Conservation (phyloP, 2,113 vertebrate species). For the Arizona elegans region DNA sequence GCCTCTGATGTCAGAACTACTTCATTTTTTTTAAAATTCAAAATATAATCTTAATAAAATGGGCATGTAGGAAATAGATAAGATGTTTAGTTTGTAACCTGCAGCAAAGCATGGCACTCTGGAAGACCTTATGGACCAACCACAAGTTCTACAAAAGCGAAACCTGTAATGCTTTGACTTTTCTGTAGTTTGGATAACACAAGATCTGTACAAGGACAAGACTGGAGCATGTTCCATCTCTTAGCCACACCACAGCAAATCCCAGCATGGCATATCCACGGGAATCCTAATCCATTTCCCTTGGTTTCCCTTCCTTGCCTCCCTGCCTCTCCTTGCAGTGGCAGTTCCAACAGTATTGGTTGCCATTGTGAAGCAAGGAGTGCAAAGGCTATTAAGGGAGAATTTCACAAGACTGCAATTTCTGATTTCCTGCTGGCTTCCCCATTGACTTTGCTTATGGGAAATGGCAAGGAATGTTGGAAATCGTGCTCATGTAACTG, state of each 20-base stretch:
- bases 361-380: neutral
- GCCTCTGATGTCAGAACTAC: neutral
- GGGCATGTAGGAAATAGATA: neutral
- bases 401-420: neutral
- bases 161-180: neutral
- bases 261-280: neutral
- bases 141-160: neutral
- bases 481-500: neutral
- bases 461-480: neutral
- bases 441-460: neutral
- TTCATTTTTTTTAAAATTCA: neutral
- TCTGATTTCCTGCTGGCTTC: neutral
- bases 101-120: neutral
- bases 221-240: neutral
- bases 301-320: neutral
- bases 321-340: neutral
- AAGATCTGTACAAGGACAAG: neutral
- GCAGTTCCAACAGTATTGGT: neutral
- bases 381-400: neutral
- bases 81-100: neutral
- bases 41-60: neutral
- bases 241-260: neutral
- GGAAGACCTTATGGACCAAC: neutral
- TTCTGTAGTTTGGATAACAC: neutral
- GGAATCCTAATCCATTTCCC: neutral